Base-by-base conservation (phyloP, 2,888 invertebrate genomes). In the Himalopsyche kuldschensis region DNA sequence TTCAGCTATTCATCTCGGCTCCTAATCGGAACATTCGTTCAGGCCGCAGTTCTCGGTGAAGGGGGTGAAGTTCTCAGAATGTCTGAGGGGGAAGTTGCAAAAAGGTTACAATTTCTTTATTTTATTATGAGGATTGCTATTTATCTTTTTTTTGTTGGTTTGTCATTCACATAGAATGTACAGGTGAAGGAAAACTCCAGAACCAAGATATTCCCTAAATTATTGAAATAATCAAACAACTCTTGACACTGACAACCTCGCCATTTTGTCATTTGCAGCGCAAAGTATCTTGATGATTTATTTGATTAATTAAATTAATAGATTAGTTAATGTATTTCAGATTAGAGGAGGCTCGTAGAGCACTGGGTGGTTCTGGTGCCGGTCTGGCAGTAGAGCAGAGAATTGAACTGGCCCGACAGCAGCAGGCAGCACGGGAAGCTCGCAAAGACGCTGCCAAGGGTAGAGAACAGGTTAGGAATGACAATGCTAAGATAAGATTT, bases 1-100 rank as follows among this genome's bases (percentile, higher is more conserved):
- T 99, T 99, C 90, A 97, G 96, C 86, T 98, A 98, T 91, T 97
- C 96, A 87, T 95, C 97, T 75, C 95, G 97, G 86, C 94, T 96
- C 3, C 94, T 98, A 85, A 94, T 99, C 55, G 99, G 99, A 2
- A 97, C 97, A 86, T 99, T 98, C 89, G 91, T 97, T 78, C 97
- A 98, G 89, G 95, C 96, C 0, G 93, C 94, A 69, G 69, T 69
- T 27, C 69, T 69, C 27, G 69, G 69, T 1, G 69, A 69, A 27
- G 92, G 93, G 4, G 94, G 94, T 11, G 96, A 96, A 87, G 95
- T 94, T 82, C 93, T 96, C 27, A 93, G 96, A 55, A 93, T 97
- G 89, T 94, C 94, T 48, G 97, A 97, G 87, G 93, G 94, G 24
- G 97, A 98, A 89, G 96, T 97, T 31, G 94, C 94, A 80, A 95